phyloP scores from a whole-genome alignment of 2,888 invertebrate species.

The Pecten maximus region DNA sequence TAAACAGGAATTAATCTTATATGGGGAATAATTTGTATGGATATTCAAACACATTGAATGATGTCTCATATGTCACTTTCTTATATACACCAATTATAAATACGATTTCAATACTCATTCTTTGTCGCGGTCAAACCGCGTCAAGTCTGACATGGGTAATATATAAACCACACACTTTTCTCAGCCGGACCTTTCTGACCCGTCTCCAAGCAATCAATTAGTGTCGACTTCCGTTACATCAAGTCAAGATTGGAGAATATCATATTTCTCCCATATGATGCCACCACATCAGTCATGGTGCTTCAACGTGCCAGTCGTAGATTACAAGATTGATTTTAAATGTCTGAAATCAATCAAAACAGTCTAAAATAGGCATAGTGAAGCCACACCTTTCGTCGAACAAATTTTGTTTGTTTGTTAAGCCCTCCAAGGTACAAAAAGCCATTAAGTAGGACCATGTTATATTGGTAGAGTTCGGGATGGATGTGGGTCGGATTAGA shows the following conservation, averaged over 20 bases:
- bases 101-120: not conserved
- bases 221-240: slow-evolving; percentile 24
- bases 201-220: slow-evolving; percentile 29
- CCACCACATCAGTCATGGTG: slow-evolving; percentile 21
- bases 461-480: not conserved
- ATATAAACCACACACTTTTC: not conserved
- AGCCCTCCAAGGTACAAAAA: slow-evolving; percentile 23
- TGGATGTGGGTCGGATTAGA: slow-evolving; percentile 26
- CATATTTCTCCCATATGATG: slow-evolving; percentile 19
- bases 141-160: not conserved
- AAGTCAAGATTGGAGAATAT: slow-evolving; percentile 22
- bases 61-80: not conserved
- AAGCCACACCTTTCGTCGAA: slow-evolving; percentile 40
- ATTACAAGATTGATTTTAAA: slow-evolving; percentile 41
- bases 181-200: slow-evolving; percentile 15
- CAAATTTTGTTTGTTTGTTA: slow-evolving; percentile 32
- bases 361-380: slow-evolving; percentile 28
- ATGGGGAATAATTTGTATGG: not conserved
- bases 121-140: not conserved
- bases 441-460: not conserved
- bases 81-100: slow-evolving; percentile 18
- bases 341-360: slow-evolving; percentile 38
- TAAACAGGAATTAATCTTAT: not conserved
- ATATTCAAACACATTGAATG: not conserved
- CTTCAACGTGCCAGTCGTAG: slow-evolving; percentile 10